phyloP scores from a whole-genome alignment of 2,113 vertebrate species.

The Chamaetylas fuelleborni region DNA sequence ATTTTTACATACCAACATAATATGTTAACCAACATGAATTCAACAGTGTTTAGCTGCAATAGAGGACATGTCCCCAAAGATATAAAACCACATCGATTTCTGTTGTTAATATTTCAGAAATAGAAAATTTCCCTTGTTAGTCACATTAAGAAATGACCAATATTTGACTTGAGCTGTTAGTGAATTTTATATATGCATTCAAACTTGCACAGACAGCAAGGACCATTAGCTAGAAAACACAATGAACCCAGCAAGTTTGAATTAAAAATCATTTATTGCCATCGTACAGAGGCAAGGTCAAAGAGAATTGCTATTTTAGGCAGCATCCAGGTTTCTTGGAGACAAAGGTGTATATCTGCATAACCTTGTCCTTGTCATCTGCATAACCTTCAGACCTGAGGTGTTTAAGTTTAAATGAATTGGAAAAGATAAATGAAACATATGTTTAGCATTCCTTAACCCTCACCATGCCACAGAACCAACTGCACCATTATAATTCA shows the following conservation, averaged over 20 bases:
- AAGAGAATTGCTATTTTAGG: background rate
- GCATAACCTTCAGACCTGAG: background rate
- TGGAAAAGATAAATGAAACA: slow-evolving; percentile 1
- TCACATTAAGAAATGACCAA: background rate
- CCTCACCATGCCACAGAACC: background rate
- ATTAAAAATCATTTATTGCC: background rate
- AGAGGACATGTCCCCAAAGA: background rate
- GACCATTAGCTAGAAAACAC: background rate
- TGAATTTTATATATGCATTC: background rate
- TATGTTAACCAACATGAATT: background rate
- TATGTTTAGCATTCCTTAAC: background rate
- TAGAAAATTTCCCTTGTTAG: background rate
- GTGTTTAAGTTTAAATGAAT: background rate
- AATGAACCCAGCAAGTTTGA: background rate
- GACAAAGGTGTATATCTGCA: background rate
- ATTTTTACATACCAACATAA: background rate
- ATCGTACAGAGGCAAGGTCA: background rate
- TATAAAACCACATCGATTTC: background rate
- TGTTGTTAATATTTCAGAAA: background rate
- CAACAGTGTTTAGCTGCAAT: background rate
- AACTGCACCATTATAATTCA: background rate
- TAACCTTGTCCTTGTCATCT: slow-evolving; percentile 9
- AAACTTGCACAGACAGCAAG: background rate
- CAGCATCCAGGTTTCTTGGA: background rate
- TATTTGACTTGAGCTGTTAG: background rate